Conservation (phyloP, 2,888 invertebrate genomes). For the Fragum whitleyi region DNA sequence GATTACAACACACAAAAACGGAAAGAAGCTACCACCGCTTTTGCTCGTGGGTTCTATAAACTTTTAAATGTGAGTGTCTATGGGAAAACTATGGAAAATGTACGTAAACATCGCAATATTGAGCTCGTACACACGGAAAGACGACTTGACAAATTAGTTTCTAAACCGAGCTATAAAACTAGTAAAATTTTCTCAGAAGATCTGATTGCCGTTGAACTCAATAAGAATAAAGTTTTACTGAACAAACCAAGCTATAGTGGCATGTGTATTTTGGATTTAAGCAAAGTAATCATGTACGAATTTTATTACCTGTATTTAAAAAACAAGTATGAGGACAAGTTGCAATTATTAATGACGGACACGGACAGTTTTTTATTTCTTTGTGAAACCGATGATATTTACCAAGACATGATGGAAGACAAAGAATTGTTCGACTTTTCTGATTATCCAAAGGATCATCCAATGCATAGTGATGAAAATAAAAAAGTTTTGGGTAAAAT, state of each 20-base stretch:
- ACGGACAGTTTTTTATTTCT: slow-evolving; percentile 46
- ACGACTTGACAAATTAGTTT: slow-evolving; percentile 33
- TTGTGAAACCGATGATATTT: slow-evolving; percentile 40
- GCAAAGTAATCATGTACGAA: slow-evolving; percentile 84
- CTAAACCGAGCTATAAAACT: slow-evolving; percentile 44
- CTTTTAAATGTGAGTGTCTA: slow-evolving; percentile 78
- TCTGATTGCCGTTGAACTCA: slow-evolving; percentile 39
- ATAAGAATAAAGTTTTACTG: slow-evolving; percentile 33
- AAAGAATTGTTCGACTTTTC: slow-evolving; percentile 54
- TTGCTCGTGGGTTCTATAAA: slow-evolving; percentile 66
- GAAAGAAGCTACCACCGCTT: slow-evolving; percentile 78
- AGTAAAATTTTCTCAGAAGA: slow-evolving; percentile 43
- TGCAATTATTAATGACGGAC: slow-evolving; percentile 57
- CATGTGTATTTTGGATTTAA: slow-evolving; percentile 77
- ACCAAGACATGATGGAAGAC: slow-evolving; percentile 36
- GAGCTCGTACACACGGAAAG: slow-evolving; percentile 43
- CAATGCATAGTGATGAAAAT: slow-evolving; percentile 66
- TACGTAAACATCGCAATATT: slow-evolving; percentile 42
- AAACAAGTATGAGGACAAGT: slow-evolving; percentile 28
- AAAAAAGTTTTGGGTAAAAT: slow-evolving; percentile 78
- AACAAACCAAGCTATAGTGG: slow-evolving; percentile 46
- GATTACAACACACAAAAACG: slow-evolving; percentile 67
- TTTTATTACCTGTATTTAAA: slow-evolving; percentile 77
- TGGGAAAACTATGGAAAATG: slow-evolving; percentile 73
- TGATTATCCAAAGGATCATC: slow-evolving; percentile 75